Conservation (phyloP, 2,797 vertebrate species). For the Pangasius larnaudii region DNA sequence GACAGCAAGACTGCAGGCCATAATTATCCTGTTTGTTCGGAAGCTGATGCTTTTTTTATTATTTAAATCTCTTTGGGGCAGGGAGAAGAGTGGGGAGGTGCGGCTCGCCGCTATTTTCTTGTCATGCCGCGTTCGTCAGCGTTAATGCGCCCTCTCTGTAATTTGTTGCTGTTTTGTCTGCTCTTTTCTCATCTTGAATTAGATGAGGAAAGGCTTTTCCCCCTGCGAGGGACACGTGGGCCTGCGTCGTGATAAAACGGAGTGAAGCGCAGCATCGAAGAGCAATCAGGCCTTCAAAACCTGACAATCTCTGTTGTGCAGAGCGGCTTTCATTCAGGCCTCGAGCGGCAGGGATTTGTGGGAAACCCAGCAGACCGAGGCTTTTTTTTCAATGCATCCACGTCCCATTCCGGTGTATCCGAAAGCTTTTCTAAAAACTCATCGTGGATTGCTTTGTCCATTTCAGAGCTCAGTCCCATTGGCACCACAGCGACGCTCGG, state of each 20-base stretch:
- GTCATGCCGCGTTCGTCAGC: slow-evolving; percentile 77
- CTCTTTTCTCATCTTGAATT: slow-evolving; percentile 71
- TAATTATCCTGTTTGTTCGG: slow-evolving; percentile 88
- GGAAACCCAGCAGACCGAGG: slow-evolving; percentile 30
- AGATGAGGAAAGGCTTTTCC: slow-evolving; percentile 61
- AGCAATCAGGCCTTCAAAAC: slow-evolving; percentile 53
- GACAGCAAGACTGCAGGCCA: slow-evolving; percentile 82
- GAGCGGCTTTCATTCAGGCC: slow-evolving; percentile 17
- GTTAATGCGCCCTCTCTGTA: slow-evolving; percentile 74
- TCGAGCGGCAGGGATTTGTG: slow-evolving; percentile 12
- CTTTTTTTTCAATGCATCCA: not conserved
- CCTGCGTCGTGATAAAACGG: slow-evolving; percentile 63
- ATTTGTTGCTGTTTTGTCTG: slow-evolving; percentile 73
- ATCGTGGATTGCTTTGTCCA: slow-evolving; percentile 14
- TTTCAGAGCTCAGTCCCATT: not conserved
- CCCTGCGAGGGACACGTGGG: slow-evolving; percentile 52
- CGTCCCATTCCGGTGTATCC: too few relatives aligned
- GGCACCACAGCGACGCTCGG: not conserved
- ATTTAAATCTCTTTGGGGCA: slow-evolving; percentile 85
- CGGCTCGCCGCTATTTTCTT: slow-evolving; percentile 75
- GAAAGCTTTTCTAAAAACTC: not conserved
- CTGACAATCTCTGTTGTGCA: slow-evolving; percentile 26
- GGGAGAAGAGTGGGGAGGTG: slow-evolving; percentile 76
- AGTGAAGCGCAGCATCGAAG: slow-evolving; percentile 34
- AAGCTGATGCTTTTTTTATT: slow-evolving; percentile 81